phyloP scores from a whole-genome alignment of 2,797 vertebrate genomes.

The Etheostoma nigrum region DNA sequence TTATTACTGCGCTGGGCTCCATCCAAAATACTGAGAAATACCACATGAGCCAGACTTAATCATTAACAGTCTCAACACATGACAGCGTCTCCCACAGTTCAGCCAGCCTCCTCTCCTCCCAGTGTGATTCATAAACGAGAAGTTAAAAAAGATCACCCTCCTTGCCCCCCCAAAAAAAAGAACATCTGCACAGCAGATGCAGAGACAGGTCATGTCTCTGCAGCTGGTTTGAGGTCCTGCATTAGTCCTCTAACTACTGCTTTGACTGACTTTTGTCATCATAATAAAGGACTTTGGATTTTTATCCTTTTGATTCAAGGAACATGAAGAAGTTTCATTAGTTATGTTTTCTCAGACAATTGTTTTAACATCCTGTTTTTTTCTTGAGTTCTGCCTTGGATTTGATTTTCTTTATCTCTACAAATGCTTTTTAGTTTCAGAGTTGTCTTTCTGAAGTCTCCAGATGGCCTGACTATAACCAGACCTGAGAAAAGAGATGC shows the following conservation, averaged over 20 bases:
- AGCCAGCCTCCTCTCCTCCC: background rate
- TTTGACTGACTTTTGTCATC: conserved; percentile 22
- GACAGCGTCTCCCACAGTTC: conserved; percentile 4
- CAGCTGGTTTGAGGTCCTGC: background rate
- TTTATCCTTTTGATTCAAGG: background rate
- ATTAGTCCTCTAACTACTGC: background rate
- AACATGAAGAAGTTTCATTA: background rate
- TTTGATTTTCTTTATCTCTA: background rate
- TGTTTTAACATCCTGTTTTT: background rate
- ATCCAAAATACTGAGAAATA: conserved; percentile 35
- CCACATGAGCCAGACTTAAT: conserved; percentile 40
- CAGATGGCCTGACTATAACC: background rate
- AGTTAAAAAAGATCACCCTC: background rate
- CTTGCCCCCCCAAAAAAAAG: background rate
- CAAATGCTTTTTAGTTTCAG: background rate
- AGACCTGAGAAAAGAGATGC: background rate
- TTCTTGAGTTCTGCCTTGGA: background rate
- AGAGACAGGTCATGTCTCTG: background rate
- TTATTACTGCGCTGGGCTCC: conserved; percentile 31
- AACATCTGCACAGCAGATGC: conserved; percentile 4
- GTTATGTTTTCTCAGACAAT: background rate
- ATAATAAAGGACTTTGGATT: conserved; percentile 19
- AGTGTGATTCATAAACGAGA: conserved; percentile 23
- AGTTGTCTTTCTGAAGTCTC: background rate
- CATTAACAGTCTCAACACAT: conserved; percentile 29